These are phyloP conservation scores for Leptinotarsa tumamoca DNA, from an alignment of 2,888 invertebrate species.

Conservation along the genomic window DNA sequence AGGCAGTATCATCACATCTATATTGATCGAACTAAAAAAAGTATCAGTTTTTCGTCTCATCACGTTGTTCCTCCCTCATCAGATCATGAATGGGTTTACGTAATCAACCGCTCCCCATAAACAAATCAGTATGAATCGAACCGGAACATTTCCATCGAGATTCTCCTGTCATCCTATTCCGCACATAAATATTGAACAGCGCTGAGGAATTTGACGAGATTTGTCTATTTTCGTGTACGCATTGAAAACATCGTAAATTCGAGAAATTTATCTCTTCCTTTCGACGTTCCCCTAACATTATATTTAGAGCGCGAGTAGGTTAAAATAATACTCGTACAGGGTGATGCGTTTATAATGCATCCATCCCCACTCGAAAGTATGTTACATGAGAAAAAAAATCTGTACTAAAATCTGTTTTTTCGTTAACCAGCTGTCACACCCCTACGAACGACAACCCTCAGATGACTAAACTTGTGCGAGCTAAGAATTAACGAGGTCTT, in stretches of 20 bases:
- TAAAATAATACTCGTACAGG: slow-evolving; percentile 11
- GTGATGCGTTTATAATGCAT: background rate
- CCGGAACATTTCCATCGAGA: background rate
- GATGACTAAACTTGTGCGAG: too few relatives aligned
- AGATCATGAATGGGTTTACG: too few relatives aligned
- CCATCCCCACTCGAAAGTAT: too few relatives aligned
- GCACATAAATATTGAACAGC: slow-evolving; percentile 26
- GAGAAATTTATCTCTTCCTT: background rate
- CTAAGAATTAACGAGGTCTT: too few relatives aligned
- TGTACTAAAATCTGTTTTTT: too few relatives aligned
- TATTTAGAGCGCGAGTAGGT: slow-evolving; percentile 23
- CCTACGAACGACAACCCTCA: too few relatives aligned
- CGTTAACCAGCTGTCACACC: too few relatives aligned
- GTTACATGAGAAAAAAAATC: too few relatives aligned
- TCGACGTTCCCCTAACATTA: slow-evolving; percentile 2
- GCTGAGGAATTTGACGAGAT: slow-evolving; percentile 6
- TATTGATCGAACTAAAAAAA: too few relatives aligned
- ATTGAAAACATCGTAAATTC: slow-evolving; percentile 7
- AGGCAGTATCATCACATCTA: too few relatives aligned
- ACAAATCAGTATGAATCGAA: background rate
- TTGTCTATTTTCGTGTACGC: slow-evolving; percentile 14
- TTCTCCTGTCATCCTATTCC: background rate
- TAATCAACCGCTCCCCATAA: background rate
- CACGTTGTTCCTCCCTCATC: too few relatives aligned
- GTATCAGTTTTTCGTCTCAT: too few relatives aligned